phyloP scores from a whole-genome alignment of 2,113 vertebrate genomes.

The Arvicanthis niloticus region DNA sequence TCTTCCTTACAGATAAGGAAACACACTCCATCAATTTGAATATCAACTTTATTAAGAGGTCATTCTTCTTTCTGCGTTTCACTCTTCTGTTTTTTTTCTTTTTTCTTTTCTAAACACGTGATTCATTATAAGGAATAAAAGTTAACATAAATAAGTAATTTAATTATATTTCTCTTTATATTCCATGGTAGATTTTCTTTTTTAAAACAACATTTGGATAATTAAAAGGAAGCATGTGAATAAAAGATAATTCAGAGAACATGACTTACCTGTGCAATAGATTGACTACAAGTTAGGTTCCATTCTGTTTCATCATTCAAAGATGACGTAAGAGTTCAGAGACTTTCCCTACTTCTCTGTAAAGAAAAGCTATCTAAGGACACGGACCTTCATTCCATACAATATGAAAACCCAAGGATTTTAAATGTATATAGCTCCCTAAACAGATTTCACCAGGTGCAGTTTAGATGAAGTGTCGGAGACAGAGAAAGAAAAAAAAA shows the following conservation, averaged over 20 bases:
- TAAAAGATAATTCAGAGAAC: neutral
- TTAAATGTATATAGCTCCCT: slow-evolving; percentile 49
- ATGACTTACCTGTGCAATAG: neutral
- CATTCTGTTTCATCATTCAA: slow-evolving; percentile 48
- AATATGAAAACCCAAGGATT: slow-evolving; percentile 31
- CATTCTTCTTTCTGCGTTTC: neutral
- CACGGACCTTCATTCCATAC: slow-evolving; percentile 21
- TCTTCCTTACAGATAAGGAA: neutral
- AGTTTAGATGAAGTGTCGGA: slow-evolving; percentile 60
- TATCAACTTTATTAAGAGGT: neutral
- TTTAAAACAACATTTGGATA: neutral
- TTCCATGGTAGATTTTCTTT: neutral
- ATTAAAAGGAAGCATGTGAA: neutral
- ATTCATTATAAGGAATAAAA: neutral
- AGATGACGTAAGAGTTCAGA: neutral
- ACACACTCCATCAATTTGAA: neutral
- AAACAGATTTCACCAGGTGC: slow-evolving; percentile 70
- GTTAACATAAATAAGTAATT: neutral
- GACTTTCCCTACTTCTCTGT: neutral
- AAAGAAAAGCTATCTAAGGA: slow-evolving; percentile 53
- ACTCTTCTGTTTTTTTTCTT: neutral
- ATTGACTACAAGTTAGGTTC: neutral
- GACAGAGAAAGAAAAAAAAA: neutral
- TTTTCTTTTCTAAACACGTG: neutral
- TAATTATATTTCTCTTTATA: neutral